These are phyloP conservation scores for Melanotaenia nigrans DNA, from an alignment of 2,797 vertebrate genomes.

Conservation along the genomic window DNA sequence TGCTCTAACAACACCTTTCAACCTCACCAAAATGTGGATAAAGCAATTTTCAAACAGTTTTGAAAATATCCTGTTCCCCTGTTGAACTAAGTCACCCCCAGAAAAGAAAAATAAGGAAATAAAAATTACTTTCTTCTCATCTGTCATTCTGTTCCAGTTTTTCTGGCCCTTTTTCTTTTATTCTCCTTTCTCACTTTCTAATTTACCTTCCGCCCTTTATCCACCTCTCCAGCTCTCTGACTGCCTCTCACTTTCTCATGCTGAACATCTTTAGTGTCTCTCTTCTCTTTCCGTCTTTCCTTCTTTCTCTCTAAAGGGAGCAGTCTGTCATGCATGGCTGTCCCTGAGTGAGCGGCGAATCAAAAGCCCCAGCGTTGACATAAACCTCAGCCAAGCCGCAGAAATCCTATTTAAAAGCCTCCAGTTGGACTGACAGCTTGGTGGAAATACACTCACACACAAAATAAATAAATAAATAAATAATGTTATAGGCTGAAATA, in stretches of 20 bases:
- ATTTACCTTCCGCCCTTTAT: conserved; percentile 16
- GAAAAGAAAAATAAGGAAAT: neutral
- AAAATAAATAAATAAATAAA: neutral
- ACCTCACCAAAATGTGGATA: conserved; percentile 13
- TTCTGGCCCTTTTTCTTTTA: conserved; percentile 6
- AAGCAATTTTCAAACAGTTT: conserved; percentile 12
- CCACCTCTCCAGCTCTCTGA: conserved; percentile 12
- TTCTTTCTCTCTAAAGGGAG: conserved; percentile 33
- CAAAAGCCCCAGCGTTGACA: conserved; percentile 55
- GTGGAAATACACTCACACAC: conserved; percentile 15
- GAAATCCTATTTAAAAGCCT: conserved; percentile 65
- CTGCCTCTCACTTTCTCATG: conserved; percentile 26
- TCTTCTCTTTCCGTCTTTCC: conserved; percentile 16
- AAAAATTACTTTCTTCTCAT: neutral
- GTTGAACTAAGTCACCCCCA: conserved; percentile 2
- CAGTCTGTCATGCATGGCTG: conserved; percentile 54
- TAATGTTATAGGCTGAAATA: too few relatives aligned
- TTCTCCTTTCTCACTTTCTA: conserved; percentile 4
- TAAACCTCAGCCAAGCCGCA: conserved; percentile 58
- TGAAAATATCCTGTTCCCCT: conserved; percentile 8
- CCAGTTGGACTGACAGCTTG: conserved; percentile 52
- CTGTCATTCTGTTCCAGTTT: neutral
- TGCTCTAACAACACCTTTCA: conserved; percentile 21
- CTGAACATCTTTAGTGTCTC: conserved; percentile 16
- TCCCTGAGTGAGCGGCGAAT: conserved; percentile 52